These are phyloP conservation scores for Cladopsammia gracilis DNA, from an alignment of 64 coral and sea anemone genomes.

Conservation along the genomic window DNA sequence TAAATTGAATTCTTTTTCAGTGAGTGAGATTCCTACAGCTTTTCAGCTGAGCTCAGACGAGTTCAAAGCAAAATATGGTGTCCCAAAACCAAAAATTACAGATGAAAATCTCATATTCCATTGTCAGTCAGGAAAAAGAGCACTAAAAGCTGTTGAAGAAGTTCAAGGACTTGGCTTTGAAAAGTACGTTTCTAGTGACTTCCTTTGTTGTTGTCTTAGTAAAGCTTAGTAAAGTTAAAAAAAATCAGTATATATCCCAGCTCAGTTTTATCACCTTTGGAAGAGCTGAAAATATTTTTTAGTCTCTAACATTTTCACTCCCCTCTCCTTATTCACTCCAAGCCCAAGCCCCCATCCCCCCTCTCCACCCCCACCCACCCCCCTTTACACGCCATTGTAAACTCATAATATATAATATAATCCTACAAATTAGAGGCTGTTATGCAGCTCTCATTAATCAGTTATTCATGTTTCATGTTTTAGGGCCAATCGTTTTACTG, in stretches of 20 bases:
- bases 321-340: no score
- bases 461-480: slow-evolving; percentile 4
- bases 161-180: slow-evolving; percentile 79
- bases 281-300: no score
- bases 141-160: slow-evolving; percentile 68
- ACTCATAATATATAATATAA: no score
- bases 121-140: slow-evolving; percentile 84
- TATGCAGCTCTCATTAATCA: not conserved
- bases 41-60: slow-evolving; percentile 75
- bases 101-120: slow-evolving; percentile 90
- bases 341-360: no score
- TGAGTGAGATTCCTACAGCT: slow-evolving; percentile 74
- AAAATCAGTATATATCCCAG: no score
- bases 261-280: no score
- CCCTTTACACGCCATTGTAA: no score
- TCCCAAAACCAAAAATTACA: slow-evolving; percentile 74
- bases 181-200: slow-evolving; percentile 53
- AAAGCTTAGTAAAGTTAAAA: no score
- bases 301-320: no score
- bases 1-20: slow-evolving; percentile 36
- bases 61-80: slow-evolving; percentile 70
- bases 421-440: no score
- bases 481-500: slow-evolving; percentile 73
- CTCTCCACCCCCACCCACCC: no score
- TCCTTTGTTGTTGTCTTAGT: not conserved